Evolutionary conservation across 2,797 vertebrate genomes (phyloP), one percentile per base, ranked within the genome.

Genomic region (Sebastolobus altivelis): DNA sequence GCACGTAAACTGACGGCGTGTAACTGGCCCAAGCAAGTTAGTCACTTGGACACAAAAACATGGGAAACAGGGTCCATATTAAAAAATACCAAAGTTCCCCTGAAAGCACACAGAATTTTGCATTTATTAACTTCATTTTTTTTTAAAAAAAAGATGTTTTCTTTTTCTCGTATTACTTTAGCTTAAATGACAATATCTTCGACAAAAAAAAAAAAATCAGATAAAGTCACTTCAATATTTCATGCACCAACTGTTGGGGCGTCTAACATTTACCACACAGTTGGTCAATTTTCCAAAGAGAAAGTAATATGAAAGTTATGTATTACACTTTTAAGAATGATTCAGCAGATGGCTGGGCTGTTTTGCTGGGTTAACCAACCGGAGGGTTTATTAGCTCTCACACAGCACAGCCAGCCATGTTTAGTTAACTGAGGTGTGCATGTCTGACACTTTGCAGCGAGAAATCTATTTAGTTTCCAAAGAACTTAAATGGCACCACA

Each of bases 1-100:
- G 33, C 4, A 35, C 33, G 7, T 35, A 5, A 35, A 35, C 4
- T 35, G 33, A 35, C 33, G 33, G 33, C 7, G 33, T 35, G 40
- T 16, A 43, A 43, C 0, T 16, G 40, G 0, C 40, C 5, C 0
- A 43, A 43, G 14, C 14, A 2, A 43, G 40, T 43, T 43, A 43
- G 40, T 43, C 40, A 43, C 40, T 43, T 43, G 13, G 40, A 43
- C 14, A 43, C 49, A 52, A 52, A 52, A 52, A 52, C 18, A 20
- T 20, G 20, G 8, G 49, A 52, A 0, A 52, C 9, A 52, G 4
- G 6, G 4, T n/a, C 18, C 18, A n/a, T 3, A 2, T 46, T 18
- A 6, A 18, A 46, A 46, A 46, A 46, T 18, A 18, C 6, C 43
- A 46, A 43, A 43, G 13, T 43, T 43, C 40, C 40, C 40, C 1